Base-by-base conservation (phyloP, 2,113 vertebrate genomes). In the Nematolebias whitei region DNA sequence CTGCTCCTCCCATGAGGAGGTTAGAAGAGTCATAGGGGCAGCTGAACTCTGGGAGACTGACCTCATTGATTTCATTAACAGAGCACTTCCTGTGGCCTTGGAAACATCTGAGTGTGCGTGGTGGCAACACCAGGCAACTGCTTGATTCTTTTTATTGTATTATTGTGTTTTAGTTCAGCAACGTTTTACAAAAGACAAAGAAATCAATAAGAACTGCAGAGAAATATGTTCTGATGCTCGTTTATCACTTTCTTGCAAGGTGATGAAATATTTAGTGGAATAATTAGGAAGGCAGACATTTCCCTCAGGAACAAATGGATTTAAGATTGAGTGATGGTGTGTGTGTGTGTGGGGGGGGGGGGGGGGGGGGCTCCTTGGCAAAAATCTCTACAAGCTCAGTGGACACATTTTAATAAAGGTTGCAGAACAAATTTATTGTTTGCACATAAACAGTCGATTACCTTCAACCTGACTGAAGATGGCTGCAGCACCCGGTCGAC, bases 1-100 rank as follows among this genome's bases (percentile, higher is more conserved):
- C n/a, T n/a, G 86, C 84, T 87, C 71, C 80, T 84, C 86, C 89
- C 88, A 92, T 90, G 89, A 89, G 82, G 80, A 86, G 86, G 80
- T 90, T 87, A 87, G 88, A 82, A 63, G 43, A 85, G 81, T 91
- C 91, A 91, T 90, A 89, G 79, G 64, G 76, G 71, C 80, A 20
- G 53, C 51, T 38, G 41, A 88, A 83, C 88, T 62, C 81, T 64
- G 67, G 85, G 32, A 75, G 87, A 86, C 80, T 43, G 26, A 76
- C 66, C 39, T 44, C 71, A 91, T 91, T 92, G 91, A 92, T 92
- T 85, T 82, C 82, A 84, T 86, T 88, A 89, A 74, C 60, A n/a
- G 53, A 60, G 54, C 57, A 76, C 73, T 82, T 87, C 63, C 56
- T 82, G 58, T 77, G 80, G 76, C 57, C 68, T 76, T 39, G 22